Evolutionary conservation across 2,113 vertebrate species (phyloP), one percentile per base, ranked within the genome.

Genomic region (Calypte anna): DNA sequence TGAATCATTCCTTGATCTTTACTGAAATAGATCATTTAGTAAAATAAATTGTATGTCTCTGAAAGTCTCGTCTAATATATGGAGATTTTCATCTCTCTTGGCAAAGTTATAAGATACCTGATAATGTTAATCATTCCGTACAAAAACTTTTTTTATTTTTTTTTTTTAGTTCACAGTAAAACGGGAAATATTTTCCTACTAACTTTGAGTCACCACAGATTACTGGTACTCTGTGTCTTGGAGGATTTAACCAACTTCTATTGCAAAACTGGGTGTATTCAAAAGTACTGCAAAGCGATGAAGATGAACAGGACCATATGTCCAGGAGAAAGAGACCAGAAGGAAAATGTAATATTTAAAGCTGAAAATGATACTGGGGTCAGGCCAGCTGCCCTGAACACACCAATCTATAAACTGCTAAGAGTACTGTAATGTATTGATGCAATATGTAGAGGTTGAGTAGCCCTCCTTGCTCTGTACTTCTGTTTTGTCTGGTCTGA

Each of bases 1-100:
- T 70, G 57, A 95, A 94, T 96, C 72, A 83, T 86, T 92, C 86
- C 79, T 88, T 97, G 95, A 96, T 95, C 93, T 97, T 94, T 95
- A 91, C 89, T 82, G 90, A 93, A 96, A 96, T 73, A 86, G 63
- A 88, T 92, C 84, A 72, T 61, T 91, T 93, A 93, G 14, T n/a
- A 84, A 91, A 83, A 91, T 61, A 95, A 95, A 96, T 90, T 91
- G 30, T 64, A 74, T 96, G 95, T 94, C 75, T 91, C 63, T 57
- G 69, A 80, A 94, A 86, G 55, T 67, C 44, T 30, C 22, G 57
- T 80, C 16, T 81, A 70, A 90, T 68, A 25, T n/a, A 77, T 18
- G 48, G 53, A 90, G 68, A 88, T 80, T 90, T 87, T 79, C 44
- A 82, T 86, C 68, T 91, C 58, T 76, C 69, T 83, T 63, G 50